Conservation (phyloP, 1,140 invertebrate species). For the Drosophila setifemur region DNA sequence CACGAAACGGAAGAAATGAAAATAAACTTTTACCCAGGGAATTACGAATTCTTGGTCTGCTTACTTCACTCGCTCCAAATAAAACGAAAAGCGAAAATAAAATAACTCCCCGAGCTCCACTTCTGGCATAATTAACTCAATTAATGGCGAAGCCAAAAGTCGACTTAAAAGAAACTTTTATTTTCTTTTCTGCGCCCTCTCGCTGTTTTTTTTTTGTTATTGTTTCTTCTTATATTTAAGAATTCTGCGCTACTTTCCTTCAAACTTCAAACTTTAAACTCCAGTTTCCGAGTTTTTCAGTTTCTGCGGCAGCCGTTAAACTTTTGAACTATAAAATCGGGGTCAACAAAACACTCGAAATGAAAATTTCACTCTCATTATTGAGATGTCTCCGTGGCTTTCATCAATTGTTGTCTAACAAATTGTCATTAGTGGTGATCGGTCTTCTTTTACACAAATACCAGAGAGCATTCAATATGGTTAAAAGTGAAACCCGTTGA, state of each 20-base stretch:
- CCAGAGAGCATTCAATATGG: constrained; percentile 6
- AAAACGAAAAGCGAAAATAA: constrained; percentile 4
- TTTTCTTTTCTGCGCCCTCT: constrained; percentile 21
- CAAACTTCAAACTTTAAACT: constrained; percentile 1
- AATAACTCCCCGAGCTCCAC: constrained; percentile 16
- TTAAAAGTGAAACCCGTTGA: constrained; percentile 64
- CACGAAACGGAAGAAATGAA: neutral
- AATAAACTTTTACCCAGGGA: constrained; percentile 15
- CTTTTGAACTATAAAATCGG: constrained; percentile 36
- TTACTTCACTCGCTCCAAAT: constrained; percentile 5
- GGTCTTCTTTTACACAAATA: neutral
- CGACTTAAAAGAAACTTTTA: constrained; percentile 30
- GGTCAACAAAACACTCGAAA: constrained; percentile 34
- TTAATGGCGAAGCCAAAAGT: constrained; percentile 31
- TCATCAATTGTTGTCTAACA: constrained; percentile 44
- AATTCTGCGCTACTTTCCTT: constrained; percentile 43
- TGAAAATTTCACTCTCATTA: constrained; percentile 61
- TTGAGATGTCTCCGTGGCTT: constrained; percentile 31
- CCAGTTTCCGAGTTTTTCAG: neutral
- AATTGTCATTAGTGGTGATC: constrained; percentile 46
- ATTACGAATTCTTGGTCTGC: constrained; percentile 41
- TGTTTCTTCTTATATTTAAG: neutral
- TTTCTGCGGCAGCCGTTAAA: constrained; percentile 16
- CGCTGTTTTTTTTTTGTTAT: constrained; percentile 30
- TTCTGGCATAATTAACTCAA: constrained; percentile 57